Conservation (phyloP, 2,888 invertebrate genomes). For the Pyrrhosoma nymphula region DNA sequence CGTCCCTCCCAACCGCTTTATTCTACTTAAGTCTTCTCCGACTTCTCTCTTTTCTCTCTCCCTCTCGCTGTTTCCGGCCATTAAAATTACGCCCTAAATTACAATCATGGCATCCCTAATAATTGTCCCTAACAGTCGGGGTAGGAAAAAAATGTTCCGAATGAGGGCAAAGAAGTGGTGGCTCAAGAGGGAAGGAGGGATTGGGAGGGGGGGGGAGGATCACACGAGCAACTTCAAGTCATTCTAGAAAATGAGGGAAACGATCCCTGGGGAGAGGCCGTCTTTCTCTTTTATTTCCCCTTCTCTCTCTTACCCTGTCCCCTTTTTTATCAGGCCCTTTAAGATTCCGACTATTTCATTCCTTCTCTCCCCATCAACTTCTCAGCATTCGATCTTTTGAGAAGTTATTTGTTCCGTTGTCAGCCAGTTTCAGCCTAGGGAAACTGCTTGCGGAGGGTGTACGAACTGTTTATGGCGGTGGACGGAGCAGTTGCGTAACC, state of each 20-base stretch:
- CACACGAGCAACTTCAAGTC: not conserved
- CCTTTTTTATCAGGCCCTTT: not conserved
- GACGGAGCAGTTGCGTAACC: not conserved
- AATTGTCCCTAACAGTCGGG: slow-evolving; percentile 34
- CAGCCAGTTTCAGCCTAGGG: not conserved
- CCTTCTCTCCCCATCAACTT: not conserved
- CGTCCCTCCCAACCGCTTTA: slow-evolving; percentile 24
- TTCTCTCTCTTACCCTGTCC: not conserved
- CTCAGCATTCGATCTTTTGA: not conserved
- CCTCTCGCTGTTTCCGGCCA: not conserved
- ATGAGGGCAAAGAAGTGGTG: not conserved
- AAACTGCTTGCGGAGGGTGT: not conserved
- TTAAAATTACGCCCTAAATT: slow-evolving; percentile 50
- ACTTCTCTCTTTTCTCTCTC: not conserved
- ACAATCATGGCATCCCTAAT: slow-evolving; percentile 52
- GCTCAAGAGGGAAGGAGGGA: too few relatives aligned
- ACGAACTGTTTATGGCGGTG: not conserved
- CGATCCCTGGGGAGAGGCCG: slow-evolving; percentile 27
- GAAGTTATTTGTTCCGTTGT: not conserved
- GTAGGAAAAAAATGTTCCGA: not conserved
- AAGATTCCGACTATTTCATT: not conserved
- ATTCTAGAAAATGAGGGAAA: slow-evolving; percentile 43
- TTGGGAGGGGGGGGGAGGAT: not conserved
- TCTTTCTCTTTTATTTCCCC: slow-evolving; percentile 25
- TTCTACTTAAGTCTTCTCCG: slow-evolving; percentile 7